Conservation (phyloP, 2,113 vertebrate species). For the Oryctolagus cuniculus region mOryCun1.1 NC_091432.1:30753501-30754000, state of each 20-base stretch:
- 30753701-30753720: neutral
- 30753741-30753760: neutral
- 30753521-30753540: neutral
- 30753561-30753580: neutral
- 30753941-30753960: neutral
- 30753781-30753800: neutral
- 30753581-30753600: neutral
- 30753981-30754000: neutral
- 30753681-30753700: neutral
- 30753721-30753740: neutral
- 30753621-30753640: neutral
- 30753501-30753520: neutral
- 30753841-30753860: neutral
- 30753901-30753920: rapidly evolving
- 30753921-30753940: neutral
- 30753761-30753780: rapidly evolving
- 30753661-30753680: neutral
- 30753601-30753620: neutral
- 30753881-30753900: neutral
- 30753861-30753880: neutral
- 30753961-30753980: neutral
- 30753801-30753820: neutral
- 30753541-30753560: neutral
- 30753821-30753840: neutral
- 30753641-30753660: neutral